Evolutionary conservation across 1,140 invertebrate genomes (phyloP), one percentile per base, ranked within the genome.

Genomic region (Listronotus bonariensis): DNA sequence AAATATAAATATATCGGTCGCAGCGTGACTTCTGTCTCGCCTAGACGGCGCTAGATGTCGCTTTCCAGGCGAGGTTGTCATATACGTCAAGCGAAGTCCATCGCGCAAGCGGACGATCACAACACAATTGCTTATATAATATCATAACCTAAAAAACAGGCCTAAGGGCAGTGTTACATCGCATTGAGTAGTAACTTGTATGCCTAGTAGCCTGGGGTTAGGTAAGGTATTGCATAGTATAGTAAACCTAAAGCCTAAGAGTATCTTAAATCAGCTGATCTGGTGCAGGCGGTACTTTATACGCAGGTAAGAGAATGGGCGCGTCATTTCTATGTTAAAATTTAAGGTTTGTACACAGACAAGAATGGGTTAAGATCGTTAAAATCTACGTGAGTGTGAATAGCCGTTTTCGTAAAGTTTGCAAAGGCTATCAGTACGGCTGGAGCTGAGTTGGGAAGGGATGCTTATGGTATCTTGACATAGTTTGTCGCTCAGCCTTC

Each of bases 351-450:
- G 18, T 63, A 60, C 48, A 55, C 32, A 58, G 20, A 53, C n/a
- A 52, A 42, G 26, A 18, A 10, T 43, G 9, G n/a, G 14, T n/a
- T 43, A 20, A 8, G 14, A n/a, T 7, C 9, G 15, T 62, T 86
- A 94, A 80, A 91, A 92, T 79, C 92, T 88, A 80, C 91, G 89
- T 74, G 89, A 88, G 79, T 92, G 86, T 65, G 83, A 80, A 76
- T 86, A 85, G 67, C 89, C 89, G 72, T 87, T 85, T 76, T 93
- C 91, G 80, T 94, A 94, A 63, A 94, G 82, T 81, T 94, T 93
- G 82, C 91, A 91, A 62, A 94, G 85, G 72, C 88, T 89, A 74
- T 89, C 89, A 65, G 90, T 86, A 68, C 90, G 86, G 31, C 77
- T 79, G 71, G 86, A 72, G 77, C 83, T 79, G 73, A 84, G 77